phyloP scores from a whole-genome alignment of 2,888 invertebrate species.

The Drosophila mayaguana region DNA sequence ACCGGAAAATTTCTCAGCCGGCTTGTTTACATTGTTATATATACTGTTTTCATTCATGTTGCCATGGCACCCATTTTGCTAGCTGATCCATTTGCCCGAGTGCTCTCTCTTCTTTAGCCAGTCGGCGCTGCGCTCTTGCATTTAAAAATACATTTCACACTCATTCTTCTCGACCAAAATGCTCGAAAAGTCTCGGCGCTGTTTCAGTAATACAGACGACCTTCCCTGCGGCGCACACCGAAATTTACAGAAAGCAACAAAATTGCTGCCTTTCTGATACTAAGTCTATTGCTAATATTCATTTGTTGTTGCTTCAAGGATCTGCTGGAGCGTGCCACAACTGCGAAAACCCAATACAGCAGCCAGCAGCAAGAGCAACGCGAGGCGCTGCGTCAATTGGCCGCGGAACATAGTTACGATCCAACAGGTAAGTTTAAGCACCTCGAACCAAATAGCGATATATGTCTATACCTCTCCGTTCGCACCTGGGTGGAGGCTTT shows the following conservation, averaged over 20 bases:
- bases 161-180: conserved; percentile 41
- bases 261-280: conserved; percentile 58
- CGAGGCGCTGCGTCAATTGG: conserved; percentile 59
- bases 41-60: conserved; percentile 23
- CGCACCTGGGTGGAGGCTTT: conserved; percentile 44
- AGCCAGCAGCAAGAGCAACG: conserved; percentile 56
- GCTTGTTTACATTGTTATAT: conserved; percentile 44
- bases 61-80: conserved; percentile 41
- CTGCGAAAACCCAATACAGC: conserved; percentile 40
- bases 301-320: conserved; percentile 77
- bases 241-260: conserved; percentile 28
- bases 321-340: conserved; percentile 69
- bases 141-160: conserved; percentile 70
- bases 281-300: conserved; percentile 52
- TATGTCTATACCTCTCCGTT: conserved; percentile 4
- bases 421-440: conserved; percentile 49
- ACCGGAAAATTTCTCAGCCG: background rate
- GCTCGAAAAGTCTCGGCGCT: conserved; percentile 38
- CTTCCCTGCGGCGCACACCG: conserved; percentile 40
- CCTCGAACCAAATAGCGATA: background rate
- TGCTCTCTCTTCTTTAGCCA: conserved; percentile 8
- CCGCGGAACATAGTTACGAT: conserved; percentile 65
- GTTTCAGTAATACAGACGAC: conserved; percentile 68
- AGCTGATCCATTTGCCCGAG: conserved; percentile 20
- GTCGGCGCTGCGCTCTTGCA: conserved; percentile 38